phyloP scores from a whole-genome alignment of 2,888 invertebrate species.

The Pandemis heparana region DNA sequence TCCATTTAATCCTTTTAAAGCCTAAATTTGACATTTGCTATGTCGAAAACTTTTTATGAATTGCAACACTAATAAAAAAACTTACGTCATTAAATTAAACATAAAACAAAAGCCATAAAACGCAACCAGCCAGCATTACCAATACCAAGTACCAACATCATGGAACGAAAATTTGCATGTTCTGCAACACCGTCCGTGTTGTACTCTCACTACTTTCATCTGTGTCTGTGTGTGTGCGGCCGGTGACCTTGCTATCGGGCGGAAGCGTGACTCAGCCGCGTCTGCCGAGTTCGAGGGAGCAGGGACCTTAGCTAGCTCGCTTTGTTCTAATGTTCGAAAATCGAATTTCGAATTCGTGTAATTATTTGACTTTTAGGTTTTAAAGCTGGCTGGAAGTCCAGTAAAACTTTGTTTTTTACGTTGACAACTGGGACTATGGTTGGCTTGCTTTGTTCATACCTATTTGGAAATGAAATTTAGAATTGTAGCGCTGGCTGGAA shows the following conservation, averaged over 20 bases:
- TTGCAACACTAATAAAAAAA: not conserved
- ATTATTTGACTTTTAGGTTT: not conserved
- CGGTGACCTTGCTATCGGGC: conserved; percentile 86
- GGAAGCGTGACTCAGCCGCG: conserved; percentile 83
- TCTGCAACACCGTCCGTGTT: conserved; percentile 52
- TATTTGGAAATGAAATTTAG: not conserved
- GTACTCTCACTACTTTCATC: conserved; percentile 73
- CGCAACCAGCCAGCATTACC: not conserved
- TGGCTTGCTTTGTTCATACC: not conserved
- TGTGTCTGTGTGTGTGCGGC: conserved; percentile 70
- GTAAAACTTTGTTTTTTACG: not conserved
- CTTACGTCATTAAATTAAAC: not conserved
- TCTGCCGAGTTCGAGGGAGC: conserved; percentile 73
- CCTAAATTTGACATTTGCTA: no score
- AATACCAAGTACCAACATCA: conserved; percentile 1
- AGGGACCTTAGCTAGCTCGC: conserved; percentile 70
- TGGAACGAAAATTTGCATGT: conserved; percentile 4
- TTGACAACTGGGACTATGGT: not conserved
- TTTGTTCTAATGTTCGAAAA: conserved; percentile 42
- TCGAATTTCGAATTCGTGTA: conserved; percentile 18
- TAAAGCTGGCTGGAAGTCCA: not conserved
- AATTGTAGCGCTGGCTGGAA: no score
- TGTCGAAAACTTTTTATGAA: no score
- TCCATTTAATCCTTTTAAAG: no score
- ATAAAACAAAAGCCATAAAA: not conserved